phyloP scores from a whole-genome alignment of 2,888 invertebrate genomes.

The Stramonita haemastoma region DNA sequence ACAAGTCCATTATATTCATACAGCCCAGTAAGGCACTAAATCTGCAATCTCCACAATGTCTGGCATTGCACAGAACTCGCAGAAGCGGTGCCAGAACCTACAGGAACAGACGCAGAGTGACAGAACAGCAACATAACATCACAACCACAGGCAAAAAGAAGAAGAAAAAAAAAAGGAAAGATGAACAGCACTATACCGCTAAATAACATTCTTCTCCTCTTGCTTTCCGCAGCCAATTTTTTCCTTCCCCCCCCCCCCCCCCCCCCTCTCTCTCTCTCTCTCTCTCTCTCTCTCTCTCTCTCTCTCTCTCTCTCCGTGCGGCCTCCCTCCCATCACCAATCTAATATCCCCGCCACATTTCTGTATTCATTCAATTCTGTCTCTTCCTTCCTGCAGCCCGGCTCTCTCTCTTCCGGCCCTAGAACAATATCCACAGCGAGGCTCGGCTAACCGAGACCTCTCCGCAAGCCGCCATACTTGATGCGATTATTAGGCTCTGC shows the following conservation, averaged over 20 bases:
- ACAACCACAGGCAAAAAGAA: background rate
- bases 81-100: background rate
- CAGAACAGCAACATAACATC: background rate
- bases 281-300: background rate
- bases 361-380: constrained; percentile 20
- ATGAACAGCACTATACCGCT: background rate
- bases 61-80: no score
- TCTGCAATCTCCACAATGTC: no score
- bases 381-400: constrained; percentile 15
- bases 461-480: constrained; percentile 29
- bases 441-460: constrained; percentile 34
- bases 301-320: background rate
- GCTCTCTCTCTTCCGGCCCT: constrained; percentile 15
- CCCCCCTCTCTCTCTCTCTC: background rate
- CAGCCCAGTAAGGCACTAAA: no score
- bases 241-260: background rate
- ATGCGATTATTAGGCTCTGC: constrained; percentile 40
- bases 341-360: constrained; percentile 3
- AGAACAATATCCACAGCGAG: constrained; percentile 20
- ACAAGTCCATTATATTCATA: no score
- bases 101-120: background rate
- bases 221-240: background rate
- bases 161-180: background rate
- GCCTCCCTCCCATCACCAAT: background rate
- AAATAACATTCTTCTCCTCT: background rate